Evolutionary conservation across 2,888 invertebrate genomes (phyloP), one percentile per base, ranked within the genome.

Genomic region (Xanthorhoe spadicearia): DNA sequence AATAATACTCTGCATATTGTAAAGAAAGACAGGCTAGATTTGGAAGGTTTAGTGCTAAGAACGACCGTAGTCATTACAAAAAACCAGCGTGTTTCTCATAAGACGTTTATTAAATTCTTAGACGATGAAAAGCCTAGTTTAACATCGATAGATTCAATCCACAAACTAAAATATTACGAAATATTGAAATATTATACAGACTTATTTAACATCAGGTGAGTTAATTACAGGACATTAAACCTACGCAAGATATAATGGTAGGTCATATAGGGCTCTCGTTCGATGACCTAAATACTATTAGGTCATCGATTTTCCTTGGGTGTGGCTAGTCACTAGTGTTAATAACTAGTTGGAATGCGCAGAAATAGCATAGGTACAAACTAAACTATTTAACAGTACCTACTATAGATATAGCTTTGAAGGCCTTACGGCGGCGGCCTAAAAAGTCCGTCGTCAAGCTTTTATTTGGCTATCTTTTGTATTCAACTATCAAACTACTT

Each of bases 141-240:
- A 61, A 86, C 89, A 38, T 92, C 94, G 77, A 87, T 94, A 28
- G 95, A 96, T 83, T 94, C 95, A 0, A 90, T 95, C 89, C 94
- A 95, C 81, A 94, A 95, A 74, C 94, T 95, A 76, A 95, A 95
- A 82, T 95, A 93, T 79, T 94, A 92, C 66, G 89, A 94, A 5
- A 82, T 95, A 10, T 79, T 94, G 69, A 83, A 81, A 66, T 94
- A 95, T 78, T 92, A 96, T 64, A 83, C 90, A 70, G 95, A 95
- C 72, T 94, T 95, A 85, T 96, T 93, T 78, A 96, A 96, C 86
- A 95, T 96, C 80, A 95, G 94, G 95, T 95, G 86, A 91, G 90
- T 80, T 8, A 46, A 0, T n/a, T 38, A 13, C 38, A 43, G 43
- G 43, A 69, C 8, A 28, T 43, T n/a, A 15, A 23, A 56, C 15